Evolutionary conservation across 2,113 vertebrate genomes (phyloP).

Genomic region (Ascaphus truei): DNA sequence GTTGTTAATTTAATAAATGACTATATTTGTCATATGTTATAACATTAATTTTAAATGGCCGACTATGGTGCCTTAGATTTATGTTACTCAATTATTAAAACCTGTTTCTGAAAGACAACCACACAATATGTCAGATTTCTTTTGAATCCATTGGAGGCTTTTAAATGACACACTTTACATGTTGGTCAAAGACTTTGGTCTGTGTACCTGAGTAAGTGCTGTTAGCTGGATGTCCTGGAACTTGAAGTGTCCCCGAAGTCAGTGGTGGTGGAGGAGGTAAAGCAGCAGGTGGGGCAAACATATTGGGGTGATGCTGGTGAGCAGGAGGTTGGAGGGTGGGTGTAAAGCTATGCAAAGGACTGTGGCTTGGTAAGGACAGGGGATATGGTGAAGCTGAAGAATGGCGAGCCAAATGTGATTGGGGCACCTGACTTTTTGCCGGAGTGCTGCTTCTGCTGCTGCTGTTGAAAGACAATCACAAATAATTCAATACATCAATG

Average conservation of each 20-base stretch:
- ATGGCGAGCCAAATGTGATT: conserved; percentile 75
- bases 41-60: too few species aligned
- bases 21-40: too few species aligned
- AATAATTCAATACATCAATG: neutral
- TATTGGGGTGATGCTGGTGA: conserved; percentile 95
- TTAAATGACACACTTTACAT: too few species aligned
- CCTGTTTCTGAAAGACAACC: too few species aligned
- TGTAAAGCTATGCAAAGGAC: conserved; percentile 80
- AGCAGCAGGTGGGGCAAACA: conserved; percentile 95
- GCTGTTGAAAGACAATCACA: conserved; percentile 56
- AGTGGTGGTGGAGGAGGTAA: conserved; percentile 94
- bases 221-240: conserved; percentile 89
- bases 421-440: conserved; percentile 77
- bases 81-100: too few species aligned
- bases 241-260: conserved; percentile 90
- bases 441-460: conserved; percentile 95
- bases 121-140: too few species aligned
- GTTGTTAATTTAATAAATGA: too few species aligned
- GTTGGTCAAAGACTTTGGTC: too few species aligned
- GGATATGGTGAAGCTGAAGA: conserved; percentile 77
- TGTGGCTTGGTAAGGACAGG: conserved; percentile 79
- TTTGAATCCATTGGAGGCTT: too few species aligned
- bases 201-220: conserved; percentile 87
- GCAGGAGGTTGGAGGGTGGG: conserved; percentile 81
- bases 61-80: too few species aligned